phyloP scores from a whole-genome alignment of 2,113 vertebrate species.

The Rhea pennata region DNA sequence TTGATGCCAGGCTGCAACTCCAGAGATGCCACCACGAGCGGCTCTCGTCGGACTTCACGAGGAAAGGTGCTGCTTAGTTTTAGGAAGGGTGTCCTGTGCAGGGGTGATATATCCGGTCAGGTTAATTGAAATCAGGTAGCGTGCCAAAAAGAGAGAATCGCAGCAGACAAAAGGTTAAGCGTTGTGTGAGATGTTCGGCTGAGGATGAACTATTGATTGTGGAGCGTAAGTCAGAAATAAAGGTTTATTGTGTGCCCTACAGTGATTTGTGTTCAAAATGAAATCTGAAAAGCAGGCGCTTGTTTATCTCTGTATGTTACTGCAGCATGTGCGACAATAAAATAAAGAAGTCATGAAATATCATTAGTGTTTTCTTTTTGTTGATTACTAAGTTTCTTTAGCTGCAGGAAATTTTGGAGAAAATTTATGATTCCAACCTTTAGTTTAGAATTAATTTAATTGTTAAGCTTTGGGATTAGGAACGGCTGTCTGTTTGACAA shows the following conservation, averaged over 20 bases:
- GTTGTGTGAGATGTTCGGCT: neutral
- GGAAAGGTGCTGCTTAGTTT: neutral
- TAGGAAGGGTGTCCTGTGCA: neutral
- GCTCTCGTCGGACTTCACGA: neutral
- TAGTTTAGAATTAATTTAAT: constrained; percentile 68
- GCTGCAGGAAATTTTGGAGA: constrained; percentile 39
- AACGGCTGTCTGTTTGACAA: constrained; percentile 36
- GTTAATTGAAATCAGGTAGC: constrained; percentile 21
- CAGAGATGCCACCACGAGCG: neutral
- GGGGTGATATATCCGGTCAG: neutral
- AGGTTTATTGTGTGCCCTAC: constrained; percentile 17
- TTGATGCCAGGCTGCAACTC: neutral
- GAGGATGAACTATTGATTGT: constrained; percentile 35
- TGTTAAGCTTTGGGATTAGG: constrained; percentile 58
- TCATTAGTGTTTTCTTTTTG: constrained; percentile 69
- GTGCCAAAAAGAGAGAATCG: neutral
- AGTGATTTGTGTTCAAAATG: constrained; percentile 19
- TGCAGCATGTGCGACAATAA: constrained; percentile 41
- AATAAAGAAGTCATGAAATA: constrained; percentile 61
- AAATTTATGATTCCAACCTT: constrained; percentile 71
- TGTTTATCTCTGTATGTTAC: neutral
- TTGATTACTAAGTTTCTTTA: constrained; percentile 66
- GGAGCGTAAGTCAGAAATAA: constrained; percentile 25
- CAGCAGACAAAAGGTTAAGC: constrained; percentile 22
- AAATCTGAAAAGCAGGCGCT: constrained; percentile 15